Percentiles rank a stretch among this genome's conserved stretches.
These are phyloP conservation scores for Siniperca chuatsi DNA, from an alignment of 2,113 vertebrate genomes.

Conservation along the genomic window DNA sequence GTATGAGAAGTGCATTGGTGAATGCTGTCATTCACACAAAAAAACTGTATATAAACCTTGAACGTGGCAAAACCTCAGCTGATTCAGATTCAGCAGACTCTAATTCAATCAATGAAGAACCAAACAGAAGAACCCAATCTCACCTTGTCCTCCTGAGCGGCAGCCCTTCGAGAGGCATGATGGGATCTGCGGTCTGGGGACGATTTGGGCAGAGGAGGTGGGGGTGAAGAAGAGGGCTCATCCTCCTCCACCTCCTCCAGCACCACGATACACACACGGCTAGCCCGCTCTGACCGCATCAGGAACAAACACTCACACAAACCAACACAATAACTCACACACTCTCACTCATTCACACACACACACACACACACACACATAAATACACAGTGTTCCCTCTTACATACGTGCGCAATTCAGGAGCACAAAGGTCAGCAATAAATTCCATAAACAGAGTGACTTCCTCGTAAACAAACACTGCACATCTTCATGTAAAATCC, in stretches of 20 bases:
- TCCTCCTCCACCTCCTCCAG: conserved; percentile 96
- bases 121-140: conserved; percentile 42
- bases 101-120: background rate
- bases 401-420: conserved; percentile 56
- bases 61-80: background rate
- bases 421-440: conserved; percentile 40
- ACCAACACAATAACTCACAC: conserved; percentile 26
- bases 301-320: conserved; percentile 49
- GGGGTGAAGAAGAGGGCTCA: conserved; percentile 71
- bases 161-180: conserved; percentile 65
- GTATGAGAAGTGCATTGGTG: background rate
- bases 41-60: background rate
- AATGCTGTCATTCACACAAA: background rate
- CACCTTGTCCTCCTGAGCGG: conserved; percentile 78
- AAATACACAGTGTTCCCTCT: conserved; percentile 51
- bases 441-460: conserved; percentile 24
- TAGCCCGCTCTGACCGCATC: conserved; percentile 92
- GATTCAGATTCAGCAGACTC: conserved; percentile 9
- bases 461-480: conserved; percentile 39
- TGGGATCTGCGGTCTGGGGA: conserved; percentile 71
- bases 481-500: conserved; percentile 58
- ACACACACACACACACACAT: background rate
- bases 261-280: conserved; percentile 99
- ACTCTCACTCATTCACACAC: conserved; percentile 15
- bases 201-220: conserved; percentile 70